Percentiles rank a stretch among this genome's conserved stretches.
phyloP scores from a whole-genome alignment of 2,888 invertebrate species.

The Geophilus truncorum region DNA sequence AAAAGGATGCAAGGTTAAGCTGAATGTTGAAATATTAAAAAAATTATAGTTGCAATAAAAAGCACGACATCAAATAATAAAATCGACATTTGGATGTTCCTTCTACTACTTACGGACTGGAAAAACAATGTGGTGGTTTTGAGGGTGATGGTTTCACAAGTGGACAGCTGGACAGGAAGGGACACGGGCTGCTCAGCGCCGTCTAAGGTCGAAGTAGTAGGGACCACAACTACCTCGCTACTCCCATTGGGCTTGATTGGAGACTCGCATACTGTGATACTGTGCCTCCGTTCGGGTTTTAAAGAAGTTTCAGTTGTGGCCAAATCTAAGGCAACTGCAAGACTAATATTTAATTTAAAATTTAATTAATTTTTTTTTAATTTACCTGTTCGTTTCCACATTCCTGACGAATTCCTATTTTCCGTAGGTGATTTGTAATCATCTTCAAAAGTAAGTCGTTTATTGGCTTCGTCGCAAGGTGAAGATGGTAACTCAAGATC shows the following conservation, averaged over 20 bases:
- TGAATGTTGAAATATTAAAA: not conserved
- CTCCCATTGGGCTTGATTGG: conserved; percentile 38
- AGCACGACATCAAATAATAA: not conserved
- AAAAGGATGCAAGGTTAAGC: not conserved
- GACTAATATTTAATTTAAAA: not conserved
- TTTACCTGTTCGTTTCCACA: not conserved
- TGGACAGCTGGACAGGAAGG: conserved; percentile 25
- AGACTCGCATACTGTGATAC: conserved; percentile 45
- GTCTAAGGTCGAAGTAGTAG: not conserved
- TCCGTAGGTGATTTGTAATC: not conserved
- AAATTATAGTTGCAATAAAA: not conserved
- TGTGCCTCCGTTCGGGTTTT: conserved; percentile 43
- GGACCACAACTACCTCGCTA: conserved; percentile 13
- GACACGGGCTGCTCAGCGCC: not conserved
- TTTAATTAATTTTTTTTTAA: not conserved
- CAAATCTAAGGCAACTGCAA: conserved; percentile 36
- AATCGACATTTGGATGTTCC: conserved; percentile 11
- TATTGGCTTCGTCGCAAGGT: not conserved
- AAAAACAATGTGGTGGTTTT: not conserved
- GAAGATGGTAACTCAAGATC: not conserved
- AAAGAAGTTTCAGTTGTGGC: conserved; percentile 32
- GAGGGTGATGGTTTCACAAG: not conserved
- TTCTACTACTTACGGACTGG: conserved; percentile 32
- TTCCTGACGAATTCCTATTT: not conserved
- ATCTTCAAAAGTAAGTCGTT: not conserved